These are phyloP conservation scores for Tyrannus savana DNA, from an alignment of 2,113 vertebrate species.

Conservation along the genomic window DNA sequence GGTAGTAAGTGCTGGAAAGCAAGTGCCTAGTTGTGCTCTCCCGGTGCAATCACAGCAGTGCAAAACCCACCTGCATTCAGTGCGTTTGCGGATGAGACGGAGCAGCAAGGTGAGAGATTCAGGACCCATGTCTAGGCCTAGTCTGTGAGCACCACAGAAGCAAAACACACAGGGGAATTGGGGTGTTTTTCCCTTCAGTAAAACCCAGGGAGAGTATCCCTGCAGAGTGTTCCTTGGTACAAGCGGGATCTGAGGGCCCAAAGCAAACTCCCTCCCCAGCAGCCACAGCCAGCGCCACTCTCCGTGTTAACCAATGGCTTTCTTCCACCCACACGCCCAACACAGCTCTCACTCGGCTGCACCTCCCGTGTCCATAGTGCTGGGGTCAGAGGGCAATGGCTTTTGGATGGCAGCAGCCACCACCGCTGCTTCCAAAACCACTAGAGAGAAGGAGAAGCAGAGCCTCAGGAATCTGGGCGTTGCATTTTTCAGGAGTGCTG, in stretches of 20 bases:
- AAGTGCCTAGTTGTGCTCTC: neutral
- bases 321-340: constrained; percentile 61
- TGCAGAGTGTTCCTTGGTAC: neutral
- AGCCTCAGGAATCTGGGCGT: constrained; percentile 14
- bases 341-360: neutral
- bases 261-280: neutral
- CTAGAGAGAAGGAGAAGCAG: neutral
- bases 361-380: constrained; percentile 34
- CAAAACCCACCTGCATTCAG: neutral
- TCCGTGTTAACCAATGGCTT: constrained; percentile 62
- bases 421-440: neutral
- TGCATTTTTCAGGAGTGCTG: constrained; percentile 43
- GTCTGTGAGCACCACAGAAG: neutral
- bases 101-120: neutral
- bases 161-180: fast-evolving
- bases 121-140: neutral
- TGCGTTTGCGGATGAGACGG: neutral
- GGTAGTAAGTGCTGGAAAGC: neutral
- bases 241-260: neutral
- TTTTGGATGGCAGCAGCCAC: neutral
- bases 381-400: constrained; percentile 44
- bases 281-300: neutral
- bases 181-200: neutral
- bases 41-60: neutral
- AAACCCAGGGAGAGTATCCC: neutral